Percentiles rank a stretch among this genome's conserved stretches.
Conservation (phyloP, 2,113 vertebrate genomes). For the Urocynchramus pylzowi region DNA sequence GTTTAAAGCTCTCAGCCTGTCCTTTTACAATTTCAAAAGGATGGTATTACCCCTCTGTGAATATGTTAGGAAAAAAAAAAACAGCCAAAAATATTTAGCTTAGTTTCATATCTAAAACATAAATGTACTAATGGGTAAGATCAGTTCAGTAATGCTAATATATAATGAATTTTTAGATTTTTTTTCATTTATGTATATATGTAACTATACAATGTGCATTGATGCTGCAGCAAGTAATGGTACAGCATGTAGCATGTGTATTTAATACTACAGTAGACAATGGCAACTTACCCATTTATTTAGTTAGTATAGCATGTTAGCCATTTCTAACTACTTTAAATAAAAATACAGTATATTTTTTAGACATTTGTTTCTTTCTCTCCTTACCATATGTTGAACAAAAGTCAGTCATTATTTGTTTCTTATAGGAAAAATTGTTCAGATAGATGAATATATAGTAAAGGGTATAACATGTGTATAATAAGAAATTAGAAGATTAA, state of each 20-base stretch:
- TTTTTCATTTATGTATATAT: neutral
- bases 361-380: neutral
- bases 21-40: neutral
- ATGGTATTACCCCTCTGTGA: neutral
- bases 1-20: neutral
- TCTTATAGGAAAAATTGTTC: neutral
- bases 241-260: neutral
- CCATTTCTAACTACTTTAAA: neutral
- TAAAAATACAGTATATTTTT: neutral
- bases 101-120: neutral
- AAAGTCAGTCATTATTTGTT: neutral
- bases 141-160: neutral
- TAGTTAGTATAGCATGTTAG: neutral
- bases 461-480: neutral
- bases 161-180: neutral
- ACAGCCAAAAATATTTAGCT: rapidly evolving
- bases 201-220: neutral
- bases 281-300: neutral
- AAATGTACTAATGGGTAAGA: neutral
- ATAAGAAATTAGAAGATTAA: neutral
- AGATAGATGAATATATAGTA: neutral
- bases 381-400: neutral
- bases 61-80: neutral
- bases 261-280: neutral
- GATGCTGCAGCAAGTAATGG: neutral